A percentile compares a stretch with the other conserved stretches of the same genome.
Conservation (phyloP, 2,888 invertebrate genomes). For the Pseudoips prasinana region DNA sequence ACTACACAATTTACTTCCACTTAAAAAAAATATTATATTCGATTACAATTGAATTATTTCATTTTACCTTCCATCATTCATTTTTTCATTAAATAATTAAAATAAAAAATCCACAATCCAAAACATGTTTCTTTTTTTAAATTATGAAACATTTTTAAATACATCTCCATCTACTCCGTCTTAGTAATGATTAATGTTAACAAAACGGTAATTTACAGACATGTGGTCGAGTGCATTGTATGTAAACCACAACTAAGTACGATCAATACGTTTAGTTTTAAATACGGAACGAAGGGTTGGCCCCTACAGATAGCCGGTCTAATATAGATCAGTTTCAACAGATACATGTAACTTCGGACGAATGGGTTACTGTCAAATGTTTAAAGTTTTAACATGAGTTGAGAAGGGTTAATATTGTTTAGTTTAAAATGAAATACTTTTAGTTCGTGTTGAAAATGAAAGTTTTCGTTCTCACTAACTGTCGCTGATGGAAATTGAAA, state of each 20-base stretch:
- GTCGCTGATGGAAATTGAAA: too few species aligned
- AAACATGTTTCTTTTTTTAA: neutral
- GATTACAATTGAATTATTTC: too few species aligned
- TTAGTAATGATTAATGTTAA: too few species aligned
- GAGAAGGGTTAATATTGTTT: neutral
- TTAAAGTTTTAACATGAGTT: constrained; percentile 7
- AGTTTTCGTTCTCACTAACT: too few species aligned
- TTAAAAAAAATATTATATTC: too few species aligned
- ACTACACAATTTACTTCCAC: too few species aligned
- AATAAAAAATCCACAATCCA: too few species aligned
- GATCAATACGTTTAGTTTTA: constrained; percentile 67
- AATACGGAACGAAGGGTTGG: constrained; percentile 68
- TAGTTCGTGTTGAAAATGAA: neutral
- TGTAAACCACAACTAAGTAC: constrained; percentile 29
- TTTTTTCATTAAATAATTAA: too few species aligned
- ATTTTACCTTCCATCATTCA: too few species aligned
- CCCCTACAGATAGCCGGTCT: constrained; percentile 36
- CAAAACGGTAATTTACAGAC: constrained; percentile 20
- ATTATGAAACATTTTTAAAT: neutral
- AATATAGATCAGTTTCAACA: constrained; percentile 35
- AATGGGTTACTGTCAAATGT: constrained; percentile 4
- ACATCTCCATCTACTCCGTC: neutral
- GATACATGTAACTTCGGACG: constrained; percentile 24
- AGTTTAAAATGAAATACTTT: neutral
- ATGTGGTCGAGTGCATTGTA: constrained; percentile 29